A percentile compares a stretch with the other conserved stretches of the same genome.
Conservation (phyloP, 2,113 vertebrate species). For the Cephalopterus ornatus region DNA sequence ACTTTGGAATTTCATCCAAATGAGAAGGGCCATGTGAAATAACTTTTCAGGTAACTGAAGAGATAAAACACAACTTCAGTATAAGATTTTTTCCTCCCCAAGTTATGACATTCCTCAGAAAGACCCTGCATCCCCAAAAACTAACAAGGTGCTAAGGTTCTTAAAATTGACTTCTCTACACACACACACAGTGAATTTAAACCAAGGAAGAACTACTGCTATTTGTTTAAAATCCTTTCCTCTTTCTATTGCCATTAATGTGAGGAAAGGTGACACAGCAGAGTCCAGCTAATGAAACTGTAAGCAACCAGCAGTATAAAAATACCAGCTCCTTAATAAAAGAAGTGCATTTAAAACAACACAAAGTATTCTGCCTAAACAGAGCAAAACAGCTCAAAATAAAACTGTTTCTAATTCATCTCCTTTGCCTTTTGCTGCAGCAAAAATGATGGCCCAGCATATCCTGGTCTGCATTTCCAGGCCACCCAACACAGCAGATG, state of each 20-base stretch:
- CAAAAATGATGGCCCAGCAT: background rate
- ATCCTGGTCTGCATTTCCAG: background rate
- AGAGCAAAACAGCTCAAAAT: background rate
- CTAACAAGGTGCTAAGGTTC: background rate
- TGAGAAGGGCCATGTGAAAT: background rate
- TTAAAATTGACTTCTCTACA: background rate
- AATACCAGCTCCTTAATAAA: background rate
- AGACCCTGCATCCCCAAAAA: background rate
- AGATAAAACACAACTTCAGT: background rate
- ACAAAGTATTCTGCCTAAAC: background rate
- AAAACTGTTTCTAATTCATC: background rate
- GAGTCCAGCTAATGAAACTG: background rate
- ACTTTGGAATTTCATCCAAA: background rate
- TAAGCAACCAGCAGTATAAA: background rate
- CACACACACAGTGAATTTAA: background rate
- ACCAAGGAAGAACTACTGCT: background rate
- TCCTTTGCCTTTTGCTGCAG: background rate
- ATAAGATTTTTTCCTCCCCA: accelerated
- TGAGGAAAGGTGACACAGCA: background rate
- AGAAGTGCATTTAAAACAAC: background rate
- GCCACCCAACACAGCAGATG: background rate
- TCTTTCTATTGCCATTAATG: background rate
- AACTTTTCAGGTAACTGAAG: background rate
- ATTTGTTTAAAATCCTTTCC: background rate
- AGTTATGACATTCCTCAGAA: background rate